A percentile compares a stretch with the other conserved stretches of the same genome.
Conservation (phyloP, 2,888 invertebrate genomes). For the Thymelicus lineola region DNA sequence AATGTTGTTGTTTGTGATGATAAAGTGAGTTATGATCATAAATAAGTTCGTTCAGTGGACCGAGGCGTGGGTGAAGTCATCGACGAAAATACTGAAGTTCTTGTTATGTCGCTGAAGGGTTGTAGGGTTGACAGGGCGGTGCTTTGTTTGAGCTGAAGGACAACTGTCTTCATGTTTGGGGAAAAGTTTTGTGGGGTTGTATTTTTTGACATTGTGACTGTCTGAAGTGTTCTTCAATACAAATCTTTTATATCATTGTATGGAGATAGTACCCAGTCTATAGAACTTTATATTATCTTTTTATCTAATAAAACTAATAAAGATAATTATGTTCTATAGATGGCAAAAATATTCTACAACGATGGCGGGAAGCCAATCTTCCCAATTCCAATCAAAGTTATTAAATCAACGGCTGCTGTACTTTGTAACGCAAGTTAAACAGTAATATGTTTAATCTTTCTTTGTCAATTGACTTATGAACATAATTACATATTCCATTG, state of each 20-base stretch:
- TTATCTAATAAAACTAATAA: too few relatives aligned
- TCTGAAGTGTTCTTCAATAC: neutral
- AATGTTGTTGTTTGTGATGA: conserved; percentile 49
- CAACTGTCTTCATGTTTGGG: neutral
- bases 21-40: conserved; percentile 57
- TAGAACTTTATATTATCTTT: too few relatives aligned
- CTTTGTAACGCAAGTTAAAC: neutral
- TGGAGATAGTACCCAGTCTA: neutral
- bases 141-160: neutral
- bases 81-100: conserved; percentile 59
- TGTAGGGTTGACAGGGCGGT: conserved; percentile 36
- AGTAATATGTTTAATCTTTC: conserved; percentile 33
- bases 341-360: too few relatives aligned
- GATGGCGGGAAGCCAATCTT: too few relatives aligned
- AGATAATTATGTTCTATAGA: too few relatives aligned
- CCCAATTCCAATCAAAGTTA: too few relatives aligned
- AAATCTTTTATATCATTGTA: neutral
- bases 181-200: neutral
- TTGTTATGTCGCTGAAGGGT: conserved; percentile 23
- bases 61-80: conserved; percentile 69
- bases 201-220: neutral
- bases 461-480: conserved; percentile 22
- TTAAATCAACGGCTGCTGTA: neutral
- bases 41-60: conserved; percentile 58
- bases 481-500: conserved; percentile 49